Percentiles rank a stretch among this genome's conserved stretches.
Conservation (phyloP, 1,140 invertebrate genomes). For the Chrysoperla carnea region DNA sequence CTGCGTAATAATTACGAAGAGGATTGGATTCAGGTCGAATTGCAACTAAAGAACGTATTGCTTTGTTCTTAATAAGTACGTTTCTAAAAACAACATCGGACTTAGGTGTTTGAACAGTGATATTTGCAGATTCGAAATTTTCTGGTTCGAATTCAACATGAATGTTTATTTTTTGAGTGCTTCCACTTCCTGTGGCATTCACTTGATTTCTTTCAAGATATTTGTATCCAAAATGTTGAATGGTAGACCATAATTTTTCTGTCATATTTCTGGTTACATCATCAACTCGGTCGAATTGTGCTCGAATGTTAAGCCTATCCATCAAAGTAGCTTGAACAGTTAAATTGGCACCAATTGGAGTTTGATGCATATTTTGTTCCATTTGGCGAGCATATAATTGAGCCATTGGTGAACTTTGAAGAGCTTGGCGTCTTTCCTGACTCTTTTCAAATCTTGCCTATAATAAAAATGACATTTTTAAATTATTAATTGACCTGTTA, state of each 20-base stretch:
- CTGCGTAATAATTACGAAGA: too few relatives aligned
- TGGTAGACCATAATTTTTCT: constrained; percentile 18
- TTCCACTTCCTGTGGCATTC: constrained; percentile 15
- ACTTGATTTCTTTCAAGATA: constrained; percentile 19
- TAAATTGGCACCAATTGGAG: constrained; percentile 30
- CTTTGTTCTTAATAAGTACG: constrained; percentile 18
- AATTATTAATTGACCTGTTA: too few relatives aligned
- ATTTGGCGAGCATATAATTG: constrained; percentile 30
- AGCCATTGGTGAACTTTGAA: constrained; percentile 20
- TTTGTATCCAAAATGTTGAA: constrained; percentile 15
- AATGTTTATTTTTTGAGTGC: constrained; percentile 24
- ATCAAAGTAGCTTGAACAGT: constrained; percentile 25
- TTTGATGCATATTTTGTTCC: constrained; percentile 28
- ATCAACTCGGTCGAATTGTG: constrained; percentile 26
- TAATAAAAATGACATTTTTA: not conserved
- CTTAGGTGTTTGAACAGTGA: constrained; percentile 22
- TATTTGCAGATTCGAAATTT: constrained; percentile 21
- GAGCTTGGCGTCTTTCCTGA: constrained; percentile 24
- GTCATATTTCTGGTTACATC: constrained; percentile 15
- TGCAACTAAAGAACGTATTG: constrained; percentile 16
- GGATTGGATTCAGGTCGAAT: constrained; percentile 23
- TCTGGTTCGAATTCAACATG: constrained; percentile 19
- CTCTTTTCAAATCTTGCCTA: constrained; percentile 25
- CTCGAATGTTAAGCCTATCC: constrained; percentile 25
- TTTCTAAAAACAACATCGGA: constrained; percentile 22